phyloP scores from a whole-genome alignment of 2,888 invertebrate genomes.

The Bunonema sp. region DNA sequence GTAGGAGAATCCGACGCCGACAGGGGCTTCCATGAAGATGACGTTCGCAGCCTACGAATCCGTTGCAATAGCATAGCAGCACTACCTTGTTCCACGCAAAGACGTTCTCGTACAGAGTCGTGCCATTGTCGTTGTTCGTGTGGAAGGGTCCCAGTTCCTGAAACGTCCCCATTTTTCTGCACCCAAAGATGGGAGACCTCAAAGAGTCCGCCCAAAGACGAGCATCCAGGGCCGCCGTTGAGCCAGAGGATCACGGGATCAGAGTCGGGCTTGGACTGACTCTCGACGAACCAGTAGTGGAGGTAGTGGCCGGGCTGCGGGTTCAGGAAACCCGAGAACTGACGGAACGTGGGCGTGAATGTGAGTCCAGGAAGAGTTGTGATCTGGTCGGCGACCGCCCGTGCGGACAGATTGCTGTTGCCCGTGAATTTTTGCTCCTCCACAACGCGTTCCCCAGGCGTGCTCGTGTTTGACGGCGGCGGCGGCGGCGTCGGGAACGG shows the following conservation, averaged over 20 bases:
- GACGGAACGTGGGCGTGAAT: conserved; percentile 10
- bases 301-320: conserved; percentile 12
- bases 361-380: conserved; percentile 12
- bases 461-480: conserved; percentile 4
- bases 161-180: too few species aligned
- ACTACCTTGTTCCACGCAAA: conserved; percentile 43
- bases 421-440: not conserved
- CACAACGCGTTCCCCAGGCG: not conserved
- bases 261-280: conserved; percentile 34
- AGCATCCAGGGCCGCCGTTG: conserved; percentile 50
- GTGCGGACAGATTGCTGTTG: conserved; percentile 5
- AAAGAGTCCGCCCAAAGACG: conserved; percentile 45
- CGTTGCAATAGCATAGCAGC: conserved; percentile 2
- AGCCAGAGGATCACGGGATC: conserved; percentile 46
- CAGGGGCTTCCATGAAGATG: conserved; percentile 50
- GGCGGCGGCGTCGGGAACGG: conserved; percentile 8
- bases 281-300: conserved; percentile 20
- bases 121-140: conserved; percentile 24
- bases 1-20: conserved; percentile 51
- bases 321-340: conserved; percentile 17
- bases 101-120: conserved; percentile 29
- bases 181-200: too few species aligned
- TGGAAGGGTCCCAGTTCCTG: conserved; percentile 25
- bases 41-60: conserved; percentile 46
- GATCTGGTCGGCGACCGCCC: conserved; percentile 11